Percentiles rank a stretch among this genome's conserved stretches.
These are phyloP conservation scores for Synanthedon tipuliformis DNA, from an alignment of 2,888 invertebrate genomes.

Conservation along the genomic window DNA sequence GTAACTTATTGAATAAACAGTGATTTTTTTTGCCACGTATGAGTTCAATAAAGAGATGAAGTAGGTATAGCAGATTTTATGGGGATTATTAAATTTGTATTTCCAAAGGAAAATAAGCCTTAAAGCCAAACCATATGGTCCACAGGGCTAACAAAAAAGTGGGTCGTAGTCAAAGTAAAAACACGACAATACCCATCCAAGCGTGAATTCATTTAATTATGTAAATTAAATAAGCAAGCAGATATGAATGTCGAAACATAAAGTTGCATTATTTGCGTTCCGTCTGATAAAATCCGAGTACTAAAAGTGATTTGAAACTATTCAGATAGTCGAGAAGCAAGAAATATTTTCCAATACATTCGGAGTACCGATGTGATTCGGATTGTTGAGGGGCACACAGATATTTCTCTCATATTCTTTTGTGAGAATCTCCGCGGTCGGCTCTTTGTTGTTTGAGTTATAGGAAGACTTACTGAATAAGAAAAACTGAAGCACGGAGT, in stretches of 20 bases:
- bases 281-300: not conserved
- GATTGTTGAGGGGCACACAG: constrained; percentile 43
- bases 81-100: too few relatives aligned
- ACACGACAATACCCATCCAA: not conserved
- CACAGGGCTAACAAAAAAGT: too few relatives aligned
- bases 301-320: constrained; percentile 15
- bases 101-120: too few relatives aligned
- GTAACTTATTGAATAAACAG: too few relatives aligned
- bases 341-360: constrained; percentile 57
- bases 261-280: not conserved
- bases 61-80: too few relatives aligned
- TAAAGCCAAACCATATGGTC: too few relatives aligned
- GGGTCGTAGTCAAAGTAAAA: constrained; percentile 1
- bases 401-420: constrained; percentile 65
- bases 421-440: constrained; percentile 49
- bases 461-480: constrained; percentile 47
- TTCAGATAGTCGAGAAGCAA: constrained; percentile 31
- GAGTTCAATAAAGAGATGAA: too few relatives aligned
- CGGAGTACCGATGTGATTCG: constrained; percentile 48
- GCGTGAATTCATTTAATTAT: too few relatives aligned
- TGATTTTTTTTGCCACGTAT: too few relatives aligned
- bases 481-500: constrained; percentile 33
- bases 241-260: not conserved
- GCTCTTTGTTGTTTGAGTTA: constrained; percentile 59
- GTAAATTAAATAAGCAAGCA: too few relatives aligned